Evolutionary conservation across 2,797 vertebrate species (phyloP).

Genomic region (Propithecus deckenii): DNA sequence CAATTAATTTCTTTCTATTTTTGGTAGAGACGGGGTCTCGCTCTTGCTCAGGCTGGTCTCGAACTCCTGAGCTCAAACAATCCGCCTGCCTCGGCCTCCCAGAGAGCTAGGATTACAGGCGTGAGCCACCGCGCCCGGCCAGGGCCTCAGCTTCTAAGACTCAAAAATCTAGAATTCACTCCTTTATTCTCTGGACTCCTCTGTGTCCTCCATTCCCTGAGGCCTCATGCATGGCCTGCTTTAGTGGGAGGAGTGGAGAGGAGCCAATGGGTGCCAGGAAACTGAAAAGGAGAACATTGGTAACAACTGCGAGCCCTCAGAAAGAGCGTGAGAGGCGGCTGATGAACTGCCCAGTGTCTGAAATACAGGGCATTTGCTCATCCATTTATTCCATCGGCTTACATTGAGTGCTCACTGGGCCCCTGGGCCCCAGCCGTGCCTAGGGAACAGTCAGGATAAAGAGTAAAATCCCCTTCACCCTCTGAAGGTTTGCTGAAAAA

Average conservation of each 20-base stretch:
- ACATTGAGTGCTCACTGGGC: not conserved
- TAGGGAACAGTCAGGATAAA: not conserved
- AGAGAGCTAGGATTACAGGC: no score
- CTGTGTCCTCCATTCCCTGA: conserved; percentile 53
- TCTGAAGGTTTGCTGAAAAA: not conserved
- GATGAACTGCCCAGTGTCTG: conserved; percentile 38
- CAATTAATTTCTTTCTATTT: no score
- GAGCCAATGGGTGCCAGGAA: conserved; percentile 69
- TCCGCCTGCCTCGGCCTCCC: no score
- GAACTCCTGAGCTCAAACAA: no score
- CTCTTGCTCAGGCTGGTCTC: no score
- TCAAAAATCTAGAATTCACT: conserved; percentile 39
- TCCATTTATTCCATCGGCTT: not conserved
- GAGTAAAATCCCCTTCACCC: not conserved
- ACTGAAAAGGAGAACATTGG: conserved; percentile 57
- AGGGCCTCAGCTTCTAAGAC: not conserved
- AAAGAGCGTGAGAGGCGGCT: not conserved
- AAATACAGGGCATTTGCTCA: not conserved
- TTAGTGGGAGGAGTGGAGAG: conserved; percentile 59
- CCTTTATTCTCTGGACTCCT: conserved; percentile 56
- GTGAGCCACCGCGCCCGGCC: no score
- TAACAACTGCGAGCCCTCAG: conserved; percentile 46
- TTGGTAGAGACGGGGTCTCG: no score
- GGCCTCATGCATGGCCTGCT: conserved; percentile 56
- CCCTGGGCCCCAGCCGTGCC: not conserved